Evolutionary conservation across 2,888 invertebrate species (phyloP), one percentile per base, ranked within the genome.

Genomic region (Parthenolecanium corni): DNA sequence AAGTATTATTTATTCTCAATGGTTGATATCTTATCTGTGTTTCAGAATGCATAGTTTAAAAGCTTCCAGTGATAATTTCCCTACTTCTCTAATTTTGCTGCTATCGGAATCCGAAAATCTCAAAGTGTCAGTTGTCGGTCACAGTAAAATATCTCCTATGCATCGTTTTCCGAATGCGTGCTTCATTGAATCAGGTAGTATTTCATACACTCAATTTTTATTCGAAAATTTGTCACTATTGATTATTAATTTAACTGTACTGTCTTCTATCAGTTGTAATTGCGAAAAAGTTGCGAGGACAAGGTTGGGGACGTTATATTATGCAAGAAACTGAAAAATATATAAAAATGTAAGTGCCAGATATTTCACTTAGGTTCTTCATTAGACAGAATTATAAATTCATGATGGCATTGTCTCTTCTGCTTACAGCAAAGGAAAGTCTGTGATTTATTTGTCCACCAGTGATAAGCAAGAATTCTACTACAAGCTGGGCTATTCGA

Each of bases 241-340:
- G 9, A 31, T n/a, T n/a, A n/a, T n/a, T n/a, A n/a, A n/a, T n/a
- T n/a, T n/a, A n/a, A 31, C 46, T 42, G n/a, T 61, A 40, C 52
- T 44, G 20, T 64, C 62, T 58, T 52, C 49, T 71, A 73, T 57
- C 67, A 77, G 89, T 90, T 68, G 57, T 57, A 16, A 88, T 90
- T 70, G 80, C 80, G 67, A 82, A 80, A 73, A 74, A 75, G 18
- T 78, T 82, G 70, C 79, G 90, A 67, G 86, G 87, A 12, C 81
- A 82, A 73, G 89, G 86, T 68, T 78, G 86, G 67, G 90, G 90
- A 20, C 84, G 83, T 69, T 78, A 80, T 70, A 76, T 90, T 42
- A 84, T 90, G 84, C 78, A 75, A 64, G 79, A 82, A 71, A 80
- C 83, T 6, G 89, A 90, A 75, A 79, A 84, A 66, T 87, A 87